Base-by-base conservation (phyloP, 2,797 vertebrate species). In the Lophius americanus region DNA sequence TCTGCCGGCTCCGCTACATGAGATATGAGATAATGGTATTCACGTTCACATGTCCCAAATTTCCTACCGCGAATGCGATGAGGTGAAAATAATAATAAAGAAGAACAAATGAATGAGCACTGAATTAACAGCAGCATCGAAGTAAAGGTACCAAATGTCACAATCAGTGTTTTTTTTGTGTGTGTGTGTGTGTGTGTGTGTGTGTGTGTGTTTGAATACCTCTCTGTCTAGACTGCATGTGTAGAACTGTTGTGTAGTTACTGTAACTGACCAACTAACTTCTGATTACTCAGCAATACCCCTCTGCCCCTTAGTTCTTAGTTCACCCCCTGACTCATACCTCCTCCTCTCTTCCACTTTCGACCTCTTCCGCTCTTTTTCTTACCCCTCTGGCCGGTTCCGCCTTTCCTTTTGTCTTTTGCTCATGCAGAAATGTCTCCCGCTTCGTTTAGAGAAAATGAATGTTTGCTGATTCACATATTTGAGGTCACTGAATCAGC, bases 401-500 rank as follows among this genome's bases (percentile, higher is more conserved):
- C 64, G 84, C 76, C 64, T 74, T 36, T 47, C 36, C 82, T 68
- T 90, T 91, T 90, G 88, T 89, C 78, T 85, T 63, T 44, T 13
- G 1, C 74, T 83, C 81, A 80, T 89, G 90, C 87, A 89, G 59
- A 85, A 67, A 77, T 50, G 38, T 72, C 64, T 72, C 72, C 58
- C 61, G 77, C 78, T 77, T 74, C 65, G 74, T 74, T 73, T 68
- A 64, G 60, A 11, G 9, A 86, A 69, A 87, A 89, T 76, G 79
- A 89, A 86, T 81, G 78, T 92, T 92, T 91, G 85, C 88, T 92
- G 90, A 92, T 91, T 92, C 90, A 92, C 87, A 68, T 70, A 73
- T 85, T 39, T 81, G 65, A 53, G 79, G 78, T 81, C 73, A 70
- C 75, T 88, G 88, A 90, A 85, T 86, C 80, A 78, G 85, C 73